Percentiles rank a stretch among this genome's conserved stretches.
These are phyloP conservation scores for Trachelus stipa DNA, from an alignment of 2,888 invertebrate genomes.

Conservation along the genomic window DNA sequence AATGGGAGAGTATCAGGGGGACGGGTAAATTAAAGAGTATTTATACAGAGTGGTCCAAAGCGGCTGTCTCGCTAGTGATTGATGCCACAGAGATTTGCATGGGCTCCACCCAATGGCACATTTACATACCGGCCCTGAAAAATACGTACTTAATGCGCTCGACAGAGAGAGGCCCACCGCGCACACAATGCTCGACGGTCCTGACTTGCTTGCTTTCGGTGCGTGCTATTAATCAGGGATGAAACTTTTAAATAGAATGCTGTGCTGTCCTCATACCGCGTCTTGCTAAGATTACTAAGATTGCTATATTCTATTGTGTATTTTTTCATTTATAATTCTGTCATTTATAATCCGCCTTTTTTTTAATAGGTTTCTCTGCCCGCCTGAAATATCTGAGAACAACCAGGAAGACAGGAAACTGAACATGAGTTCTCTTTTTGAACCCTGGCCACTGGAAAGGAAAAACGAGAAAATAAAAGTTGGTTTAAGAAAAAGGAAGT, in stretches of 20 bases:
- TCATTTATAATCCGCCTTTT: no score
- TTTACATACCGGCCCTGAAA: conserved; percentile 10
- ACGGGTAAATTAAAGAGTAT: conserved; percentile 23
- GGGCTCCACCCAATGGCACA: conserved; percentile 22
- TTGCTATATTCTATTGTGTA: background rate
- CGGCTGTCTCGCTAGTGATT: conserved; percentile 19
- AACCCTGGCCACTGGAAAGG: background rate
- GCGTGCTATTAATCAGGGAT: background rate
- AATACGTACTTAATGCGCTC: conserved; percentile 20
- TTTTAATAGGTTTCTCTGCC: background rate
- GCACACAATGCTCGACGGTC: background rate
- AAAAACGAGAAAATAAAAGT: background rate
- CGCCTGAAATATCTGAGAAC: background rate
- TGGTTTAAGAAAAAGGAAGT: background rate
- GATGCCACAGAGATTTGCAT: conserved; percentile 23
- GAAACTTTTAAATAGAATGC: background rate
- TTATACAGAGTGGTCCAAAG: conserved; percentile 25
- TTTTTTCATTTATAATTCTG: background rate
- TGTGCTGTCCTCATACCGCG: background rate
- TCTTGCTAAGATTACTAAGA: background rate
- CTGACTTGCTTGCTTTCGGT: background rate
- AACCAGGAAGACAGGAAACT: background rate
- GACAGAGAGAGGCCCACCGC: background rate
- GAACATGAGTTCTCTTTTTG: background rate
- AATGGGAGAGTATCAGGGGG: background rate